Base-by-base conservation (phyloP, 53 echinoderm and acorn worm species). In the Pentamera pediparva region DNA sequence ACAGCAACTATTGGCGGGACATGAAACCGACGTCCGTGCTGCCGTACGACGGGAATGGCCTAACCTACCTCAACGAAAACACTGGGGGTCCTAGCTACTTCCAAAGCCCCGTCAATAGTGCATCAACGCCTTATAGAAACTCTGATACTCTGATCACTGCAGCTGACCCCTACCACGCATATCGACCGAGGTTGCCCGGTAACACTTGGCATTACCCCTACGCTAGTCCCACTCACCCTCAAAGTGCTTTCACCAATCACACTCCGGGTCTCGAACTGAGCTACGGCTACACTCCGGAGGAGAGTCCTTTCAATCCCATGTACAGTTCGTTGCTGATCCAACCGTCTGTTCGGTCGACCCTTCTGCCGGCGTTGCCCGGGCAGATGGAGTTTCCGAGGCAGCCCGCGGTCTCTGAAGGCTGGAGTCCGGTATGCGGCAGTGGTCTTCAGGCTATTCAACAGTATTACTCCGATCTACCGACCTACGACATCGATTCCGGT, bases 301-400 rank as follows among this genome's bases (percentile, higher is more conserved):
- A 78, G 1, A 85, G 88, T 61, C 87, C 87, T 26, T 96, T 96
- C 81, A 96, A 89, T 69, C 96, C 96, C 24, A 78, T 90, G 32
- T 96, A 96, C 69, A 83, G 85, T 28, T 96, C 96, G 15, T 75
- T 96, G 17, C 83, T 96, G 20, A 96, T 96, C 53, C 96, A 96
- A 74, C 96, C 96, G 18, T 79, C 96, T 0, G 87, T 87, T 34
- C 26, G 91, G 74, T 62, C 85, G 75, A 77, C 85, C 57, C 40
- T 87, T 26, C 32, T 92, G 31, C 85, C 87, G 10, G 55, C 86
- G 48, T 79, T 95, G 54, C 82, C 87, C n/a, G 86, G 88, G 15
- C 95, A 91, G 74, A 82, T 91, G 51, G 96, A 96, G 41, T 85
- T 87, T 47, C 56, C 95, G 3, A 88, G 84, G 56, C 55, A 75